Evolutionary conservation across 1,140 invertebrate species (phyloP).

Genomic region (Tetraneura akinire): DNA sequence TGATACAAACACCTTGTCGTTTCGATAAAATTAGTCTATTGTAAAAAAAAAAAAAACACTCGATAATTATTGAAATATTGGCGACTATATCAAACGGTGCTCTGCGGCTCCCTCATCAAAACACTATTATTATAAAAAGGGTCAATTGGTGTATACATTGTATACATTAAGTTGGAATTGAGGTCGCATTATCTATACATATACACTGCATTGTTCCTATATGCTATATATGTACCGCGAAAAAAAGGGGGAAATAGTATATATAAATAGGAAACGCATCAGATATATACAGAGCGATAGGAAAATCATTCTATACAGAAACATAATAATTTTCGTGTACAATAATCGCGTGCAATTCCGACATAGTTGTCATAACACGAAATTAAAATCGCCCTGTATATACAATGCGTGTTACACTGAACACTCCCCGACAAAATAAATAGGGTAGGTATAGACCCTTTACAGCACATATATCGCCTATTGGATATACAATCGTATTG

Average conservation of each 20-base stretch:
- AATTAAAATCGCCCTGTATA: too few species aligned
- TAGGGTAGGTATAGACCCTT: conserved; percentile 43
- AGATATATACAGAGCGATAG: too few species aligned
- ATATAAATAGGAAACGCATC: too few species aligned
- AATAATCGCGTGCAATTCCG: too few species aligned
- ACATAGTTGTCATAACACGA: too few species aligned
- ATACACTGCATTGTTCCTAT: conserved; percentile 15
- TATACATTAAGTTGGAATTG: conserved; percentile 50
- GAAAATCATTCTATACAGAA: too few species aligned
- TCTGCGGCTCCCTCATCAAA: conserved; percentile 1
- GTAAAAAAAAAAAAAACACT: conserved; percentile 25
- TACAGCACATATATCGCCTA: not conserved
- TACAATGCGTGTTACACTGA: not conserved
- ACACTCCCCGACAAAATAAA: conserved; percentile 34
- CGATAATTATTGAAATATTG: conserved; percentile 46
- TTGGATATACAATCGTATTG: conserved; percentile 27
- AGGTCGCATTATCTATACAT: conserved; percentile 49
- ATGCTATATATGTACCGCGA: not conserved
- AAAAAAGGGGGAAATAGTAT: conserved; percentile 1
- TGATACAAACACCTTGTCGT: conserved; percentile 43
- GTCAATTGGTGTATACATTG: conserved; percentile 47
- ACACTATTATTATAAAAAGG: conserved; percentile 42
- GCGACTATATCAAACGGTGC: conserved; percentile 48
- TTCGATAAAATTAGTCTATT: conserved; percentile 42
- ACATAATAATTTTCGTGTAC: too few species aligned